These are phyloP conservation scores for Enteromius anoplus DNA, from an alignment of 2,797 vertebrate species.

Conservation along the genomic window DNA sequence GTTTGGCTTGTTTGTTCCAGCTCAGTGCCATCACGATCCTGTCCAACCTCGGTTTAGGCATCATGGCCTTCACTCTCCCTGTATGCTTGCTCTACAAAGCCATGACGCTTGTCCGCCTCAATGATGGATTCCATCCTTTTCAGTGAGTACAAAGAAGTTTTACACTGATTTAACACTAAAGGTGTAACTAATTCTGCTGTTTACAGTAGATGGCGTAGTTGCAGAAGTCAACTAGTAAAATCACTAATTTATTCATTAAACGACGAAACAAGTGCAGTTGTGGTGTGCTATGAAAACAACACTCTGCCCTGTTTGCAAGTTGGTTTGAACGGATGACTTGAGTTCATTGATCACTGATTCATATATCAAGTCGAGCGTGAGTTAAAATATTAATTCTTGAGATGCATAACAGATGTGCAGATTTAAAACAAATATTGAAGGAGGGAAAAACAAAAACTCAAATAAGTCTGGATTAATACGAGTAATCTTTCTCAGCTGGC, in stretches of 20 bases:
- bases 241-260: background rate
- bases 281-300: background rate
- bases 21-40: constrained; percentile 85
- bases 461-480: constrained; percentile 6
- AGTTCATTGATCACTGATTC: background rate
- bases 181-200: background rate
- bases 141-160: constrained; percentile 78
- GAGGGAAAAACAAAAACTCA: constrained; percentile 21
- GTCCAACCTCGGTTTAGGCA: constrained; percentile 79
- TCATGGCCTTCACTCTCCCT: constrained; percentile 82
- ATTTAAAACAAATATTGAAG: constrained; percentile 1
- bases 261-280: background rate
- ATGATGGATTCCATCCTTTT: constrained; percentile 80
- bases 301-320: background rate
- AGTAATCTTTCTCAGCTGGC: constrained; percentile 21
- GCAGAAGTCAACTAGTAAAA: background rate
- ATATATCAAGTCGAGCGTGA: background rate
- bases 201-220: background rate
- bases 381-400: constrained; percentile 17
- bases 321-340: background rate
- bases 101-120: constrained; percentile 79
- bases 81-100: constrained; percentile 84
- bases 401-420: constrained; percentile 1
- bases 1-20: constrained; percentile 86
- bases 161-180: background rate